Conservation (phyloP, 2,113 vertebrate genomes). For the Plecturocebus donacophilus region DNA sequence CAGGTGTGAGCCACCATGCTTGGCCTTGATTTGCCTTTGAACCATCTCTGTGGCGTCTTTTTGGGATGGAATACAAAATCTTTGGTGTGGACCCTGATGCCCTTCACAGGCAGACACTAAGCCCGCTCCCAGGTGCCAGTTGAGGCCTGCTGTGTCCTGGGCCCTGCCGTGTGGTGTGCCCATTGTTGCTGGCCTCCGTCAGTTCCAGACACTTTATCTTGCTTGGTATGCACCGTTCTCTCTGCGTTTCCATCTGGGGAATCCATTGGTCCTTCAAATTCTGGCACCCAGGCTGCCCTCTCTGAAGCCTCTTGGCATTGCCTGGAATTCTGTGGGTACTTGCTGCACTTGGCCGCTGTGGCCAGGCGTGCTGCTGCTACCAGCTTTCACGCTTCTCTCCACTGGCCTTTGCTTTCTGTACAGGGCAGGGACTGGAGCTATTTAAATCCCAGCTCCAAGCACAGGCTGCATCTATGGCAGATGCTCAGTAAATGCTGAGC, state of each 20-base stretch:
- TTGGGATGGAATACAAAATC: background rate
- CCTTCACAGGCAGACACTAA: accelerated
- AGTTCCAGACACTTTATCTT: accelerated
- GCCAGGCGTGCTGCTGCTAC: background rate
- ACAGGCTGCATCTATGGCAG: background rate
- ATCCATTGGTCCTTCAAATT: background rate
- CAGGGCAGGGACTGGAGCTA: background rate
- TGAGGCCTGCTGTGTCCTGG: background rate
- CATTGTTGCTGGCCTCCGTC: background rate
- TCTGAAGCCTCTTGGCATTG: background rate
- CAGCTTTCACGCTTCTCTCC: accelerated
- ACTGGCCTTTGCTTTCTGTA: background rate
- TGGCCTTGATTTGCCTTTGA: background rate
- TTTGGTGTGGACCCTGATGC: background rate
- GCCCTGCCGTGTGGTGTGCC: background rate
- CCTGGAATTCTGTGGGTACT: background rate
- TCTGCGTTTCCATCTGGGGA: background rate
- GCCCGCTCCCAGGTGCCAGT: background rate
- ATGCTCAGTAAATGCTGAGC: background rate
- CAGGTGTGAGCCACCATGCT: no score
- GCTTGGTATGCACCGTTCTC: accelerated
- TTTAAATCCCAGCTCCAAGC: background rate
- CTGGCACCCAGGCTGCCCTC: background rate
- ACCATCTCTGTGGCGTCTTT: background rate
- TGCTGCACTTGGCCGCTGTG: accelerated